Percentiles rank a stretch among this genome's conserved stretches.
phyloP scores from a whole-genome alignment of 1,140 invertebrate species.

The Euglossa dilemma region DNA sequence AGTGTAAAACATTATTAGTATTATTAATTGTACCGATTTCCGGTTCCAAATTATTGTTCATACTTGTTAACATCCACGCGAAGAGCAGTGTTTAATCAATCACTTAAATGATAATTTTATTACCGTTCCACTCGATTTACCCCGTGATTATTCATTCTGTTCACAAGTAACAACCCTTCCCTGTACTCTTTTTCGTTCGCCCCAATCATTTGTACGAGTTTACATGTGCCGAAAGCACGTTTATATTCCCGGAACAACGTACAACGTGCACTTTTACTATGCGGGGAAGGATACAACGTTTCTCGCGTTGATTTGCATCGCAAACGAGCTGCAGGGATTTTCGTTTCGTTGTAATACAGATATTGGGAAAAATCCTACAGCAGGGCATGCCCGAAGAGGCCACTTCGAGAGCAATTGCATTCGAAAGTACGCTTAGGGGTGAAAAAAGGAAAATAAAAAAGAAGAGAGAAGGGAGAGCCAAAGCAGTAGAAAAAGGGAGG shows the following conservation, averaged over 20 bases:
- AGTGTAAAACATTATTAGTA: no score
- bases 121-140: no score
- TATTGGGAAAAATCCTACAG: slow-evolving; percentile 31
- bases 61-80: no score
- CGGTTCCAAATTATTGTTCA: no score
- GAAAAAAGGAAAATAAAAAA: background rate
- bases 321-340: slow-evolving; percentile 45
- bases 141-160: background rate
- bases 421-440: slow-evolving; percentile 4
- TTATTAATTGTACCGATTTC: no score
- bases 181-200: background rate
- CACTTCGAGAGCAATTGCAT: slow-evolving; percentile 31
- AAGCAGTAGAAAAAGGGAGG: no score
- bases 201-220: background rate
- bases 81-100: no score
- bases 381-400: background rate
- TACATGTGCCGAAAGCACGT: background rate
- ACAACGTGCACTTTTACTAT: no score
- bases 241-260: background rate
- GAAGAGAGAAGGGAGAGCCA: no score
- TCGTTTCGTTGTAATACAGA: slow-evolving; percentile 27
- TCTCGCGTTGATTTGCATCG: slow-evolving; percentile 44
- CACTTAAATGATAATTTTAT: background rate
- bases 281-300: slow-evolving; percentile 2
- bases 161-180: background rate